Conservation (phyloP, 2,888 invertebrate genomes). For the Drosophila testacea region DNA sequence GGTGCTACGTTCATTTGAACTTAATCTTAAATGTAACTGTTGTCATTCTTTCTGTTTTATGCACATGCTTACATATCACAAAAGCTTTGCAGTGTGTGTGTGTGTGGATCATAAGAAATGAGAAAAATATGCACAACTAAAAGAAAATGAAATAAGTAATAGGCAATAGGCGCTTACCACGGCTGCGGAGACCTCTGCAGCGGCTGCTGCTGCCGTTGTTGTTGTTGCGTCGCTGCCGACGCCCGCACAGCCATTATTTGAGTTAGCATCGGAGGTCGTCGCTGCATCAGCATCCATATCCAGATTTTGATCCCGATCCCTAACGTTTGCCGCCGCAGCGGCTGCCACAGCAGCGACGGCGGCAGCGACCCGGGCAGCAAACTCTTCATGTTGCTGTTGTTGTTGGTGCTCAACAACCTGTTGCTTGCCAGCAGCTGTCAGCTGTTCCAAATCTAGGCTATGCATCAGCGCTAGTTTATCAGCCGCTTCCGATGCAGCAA, state of each 20-base stretch:
- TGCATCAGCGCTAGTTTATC: slow-evolving; percentile 72
- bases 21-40: slow-evolving; percentile 1
- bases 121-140: slow-evolving; percentile 43
- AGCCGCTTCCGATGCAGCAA: slow-evolving; percentile 55
- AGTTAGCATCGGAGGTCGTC: slow-evolving; percentile 46
- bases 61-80: not conserved
- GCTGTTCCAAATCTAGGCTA: slow-evolving; percentile 73
- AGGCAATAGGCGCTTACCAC: slow-evolving; percentile 73
- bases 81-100: slow-evolving; percentile 17
- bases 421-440: slow-evolving; percentile 60
- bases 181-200: slow-evolving; percentile 68
- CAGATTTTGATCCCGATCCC: slow-evolving; percentile 54
- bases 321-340: slow-evolving; percentile 65
- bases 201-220: slow-evolving; percentile 35
- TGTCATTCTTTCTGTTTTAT: slow-evolving; percentile 1
- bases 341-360: slow-evolving; percentile 68
- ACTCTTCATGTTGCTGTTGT: slow-evolving; percentile 55
- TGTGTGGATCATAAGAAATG: slow-evolving; percentile 24
- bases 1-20: not conserved
- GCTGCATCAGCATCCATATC: slow-evolving; percentile 43
- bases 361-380: slow-evolving; percentile 70
- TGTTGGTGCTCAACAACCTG: slow-evolving; percentile 49
- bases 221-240: slow-evolving; percentile 44
- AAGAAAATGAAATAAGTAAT: slow-evolving; percentile 52
- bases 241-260: slow-evolving; percentile 54